These are phyloP conservation scores for Capricornis sumatraensis DNA, from an alignment of 2,113 vertebrate genomes.

Conservation along the genomic window DNA sequence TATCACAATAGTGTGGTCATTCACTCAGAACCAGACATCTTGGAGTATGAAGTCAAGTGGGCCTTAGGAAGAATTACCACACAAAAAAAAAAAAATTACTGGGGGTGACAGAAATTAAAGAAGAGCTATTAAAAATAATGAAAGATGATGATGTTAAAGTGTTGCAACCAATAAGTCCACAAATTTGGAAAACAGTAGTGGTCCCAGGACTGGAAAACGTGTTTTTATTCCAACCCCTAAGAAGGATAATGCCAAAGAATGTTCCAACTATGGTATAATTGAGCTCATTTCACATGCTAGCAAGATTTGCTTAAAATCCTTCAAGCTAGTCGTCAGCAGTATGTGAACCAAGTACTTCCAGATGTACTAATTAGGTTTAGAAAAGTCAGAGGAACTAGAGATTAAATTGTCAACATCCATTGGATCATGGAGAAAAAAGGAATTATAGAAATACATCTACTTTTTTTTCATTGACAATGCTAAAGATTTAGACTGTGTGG, in stretches of 20 bases:
- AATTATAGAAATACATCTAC: neutral
- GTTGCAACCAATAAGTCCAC: neutral
- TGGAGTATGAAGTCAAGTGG: neutral
- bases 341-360: neutral
- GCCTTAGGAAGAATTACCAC: neutral
- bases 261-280: neutral
- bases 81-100: neutral
- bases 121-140: neutral
- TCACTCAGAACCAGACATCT: neutral
- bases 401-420: neutral
- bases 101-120: neutral
- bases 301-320: neutral
- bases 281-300: neutral
- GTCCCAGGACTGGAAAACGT: neutral
- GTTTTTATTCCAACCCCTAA: neutral
- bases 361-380: neutral
- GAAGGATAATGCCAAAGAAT: neutral
- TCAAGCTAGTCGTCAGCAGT: neutral
- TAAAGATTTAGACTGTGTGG: neutral
- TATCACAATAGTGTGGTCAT: neutral
- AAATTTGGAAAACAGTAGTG: neutral
- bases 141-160: neutral
- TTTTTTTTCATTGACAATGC: neutral
- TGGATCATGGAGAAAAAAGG: neutral
- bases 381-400: neutral